Conservation (phyloP, 2,888 invertebrate genomes). For the Synanthedon andrenaeformis region DNA sequence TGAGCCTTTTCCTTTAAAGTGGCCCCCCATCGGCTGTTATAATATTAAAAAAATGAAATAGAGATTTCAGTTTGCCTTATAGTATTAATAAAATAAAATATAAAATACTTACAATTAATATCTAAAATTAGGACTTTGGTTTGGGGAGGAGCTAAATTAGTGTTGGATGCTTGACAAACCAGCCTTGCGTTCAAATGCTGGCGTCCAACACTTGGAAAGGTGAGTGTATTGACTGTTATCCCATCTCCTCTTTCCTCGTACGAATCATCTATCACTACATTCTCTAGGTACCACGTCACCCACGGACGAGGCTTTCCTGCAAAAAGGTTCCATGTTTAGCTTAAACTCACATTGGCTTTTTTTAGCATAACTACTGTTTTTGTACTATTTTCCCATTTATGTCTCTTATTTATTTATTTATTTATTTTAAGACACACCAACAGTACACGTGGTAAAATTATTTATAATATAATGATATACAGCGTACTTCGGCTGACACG, state of each 20-base stretch:
- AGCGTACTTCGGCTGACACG: too few relatives aligned
- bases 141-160: conserved; percentile 82
- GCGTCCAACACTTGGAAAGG: conserved; percentile 82
- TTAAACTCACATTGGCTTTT: too few relatives aligned
- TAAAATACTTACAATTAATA: conserved; percentile 83
- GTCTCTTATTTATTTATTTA: too few relatives aligned
- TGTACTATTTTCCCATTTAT: too few relatives aligned
- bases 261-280: conserved; percentile 85
- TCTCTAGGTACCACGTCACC: conserved; percentile 88
- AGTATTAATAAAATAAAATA: neutral
- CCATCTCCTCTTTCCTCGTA: conserved; percentile 78
- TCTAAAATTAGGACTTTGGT: conserved; percentile 84
- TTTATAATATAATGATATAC: too few relatives aligned
- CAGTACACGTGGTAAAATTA: too few relatives aligned
- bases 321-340: neutral
- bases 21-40: too few relatives aligned
- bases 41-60: too few relatives aligned
- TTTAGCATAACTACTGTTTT: too few relatives aligned
- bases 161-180: conserved; percentile 90
- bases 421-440: too few relatives aligned
- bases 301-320: conserved; percentile 81
- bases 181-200: conserved; percentile 86
- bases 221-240: conserved; percentile 81
- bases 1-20: too few relatives aligned
- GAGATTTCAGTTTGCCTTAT: too few relatives aligned